Evolutionary conservation across 1,140 invertebrate species (phyloP).

Genomic region (Temnothorax curvispinosus): DNA sequence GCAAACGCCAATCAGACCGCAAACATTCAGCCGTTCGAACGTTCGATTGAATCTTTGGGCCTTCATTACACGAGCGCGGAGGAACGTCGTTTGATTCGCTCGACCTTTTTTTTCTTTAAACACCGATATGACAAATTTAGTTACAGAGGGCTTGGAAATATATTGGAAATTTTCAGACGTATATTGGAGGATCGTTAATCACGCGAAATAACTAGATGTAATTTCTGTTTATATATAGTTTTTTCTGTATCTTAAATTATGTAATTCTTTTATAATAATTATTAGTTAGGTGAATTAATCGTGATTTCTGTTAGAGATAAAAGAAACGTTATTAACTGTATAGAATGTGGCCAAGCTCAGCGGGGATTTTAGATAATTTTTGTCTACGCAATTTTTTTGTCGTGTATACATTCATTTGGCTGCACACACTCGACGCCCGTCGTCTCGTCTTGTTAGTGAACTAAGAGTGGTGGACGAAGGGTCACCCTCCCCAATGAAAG

Average conservation of each 20-base stretch:
- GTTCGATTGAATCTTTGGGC: conserved; percentile 60
- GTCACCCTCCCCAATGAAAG: conserved; percentile 58
- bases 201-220: background rate
- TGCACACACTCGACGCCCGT: background rate
- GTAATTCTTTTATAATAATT: background rate
- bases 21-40: conserved; percentile 66
- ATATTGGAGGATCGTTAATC: background rate
- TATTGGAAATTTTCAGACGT: conserved; percentile 31
- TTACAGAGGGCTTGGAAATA: conserved; percentile 23
- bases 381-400: background rate
- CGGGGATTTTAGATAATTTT: background rate
- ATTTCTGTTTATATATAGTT: conserved; percentile 22
- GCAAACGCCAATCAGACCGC: conserved; percentile 29
- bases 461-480: conserved; percentile 60
- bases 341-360: background rate
- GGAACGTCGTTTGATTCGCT: conserved; percentile 23
- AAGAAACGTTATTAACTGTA: background rate
- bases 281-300: background rate
- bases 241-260: background rate
- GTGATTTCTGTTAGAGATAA: background rate
- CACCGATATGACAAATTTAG: conserved; percentile 29
- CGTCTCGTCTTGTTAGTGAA: background rate
- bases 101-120: conserved; percentile 40
- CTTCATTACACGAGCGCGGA: conserved; percentile 46
- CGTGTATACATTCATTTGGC: background rate